A percentile compares a stretch with the other conserved stretches of the same genome.
Conservation (phyloP, 2,113 vertebrate species). For the Nettapus auritus region DNA sequence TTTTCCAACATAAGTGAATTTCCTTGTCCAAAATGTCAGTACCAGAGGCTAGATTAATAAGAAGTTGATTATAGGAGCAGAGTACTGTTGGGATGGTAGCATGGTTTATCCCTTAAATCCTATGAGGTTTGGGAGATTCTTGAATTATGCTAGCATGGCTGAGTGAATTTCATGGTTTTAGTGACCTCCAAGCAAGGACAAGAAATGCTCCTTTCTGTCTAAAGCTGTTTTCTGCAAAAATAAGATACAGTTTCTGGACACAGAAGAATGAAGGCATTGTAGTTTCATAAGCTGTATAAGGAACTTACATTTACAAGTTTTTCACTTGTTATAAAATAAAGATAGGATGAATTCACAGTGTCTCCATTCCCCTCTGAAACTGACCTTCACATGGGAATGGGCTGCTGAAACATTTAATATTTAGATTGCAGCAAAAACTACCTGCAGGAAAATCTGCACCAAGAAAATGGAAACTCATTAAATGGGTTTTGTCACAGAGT, state of each 20-base stretch:
- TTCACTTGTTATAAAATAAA: conserved; percentile 25
- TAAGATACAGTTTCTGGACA: conserved; percentile 29
- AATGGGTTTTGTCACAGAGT: not conserved
- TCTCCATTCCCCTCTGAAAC: conserved; percentile 33
- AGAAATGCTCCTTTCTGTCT: not conserved
- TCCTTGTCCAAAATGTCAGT: not conserved
- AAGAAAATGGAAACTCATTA: not conserved
- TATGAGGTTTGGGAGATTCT: not conserved
- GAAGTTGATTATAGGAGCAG: not conserved
- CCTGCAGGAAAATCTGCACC: conserved; percentile 8
- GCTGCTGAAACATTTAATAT: conserved; percentile 20
- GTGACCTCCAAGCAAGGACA: conserved; percentile 33
- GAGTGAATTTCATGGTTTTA: conserved; percentile 31
- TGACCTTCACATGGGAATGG: conserved; percentile 33
- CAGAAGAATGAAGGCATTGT: not conserved
- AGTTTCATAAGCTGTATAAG: conserved; percentile 18
- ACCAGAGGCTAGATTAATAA: not conserved
- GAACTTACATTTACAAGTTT: conserved; percentile 46
- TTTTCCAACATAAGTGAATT: not conserved
- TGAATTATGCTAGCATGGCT: not conserved
- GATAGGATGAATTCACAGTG: conserved; percentile 58
- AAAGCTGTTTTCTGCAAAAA: conserved; percentile 5
- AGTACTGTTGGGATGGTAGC: not conserved
- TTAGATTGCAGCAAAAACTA: not conserved
- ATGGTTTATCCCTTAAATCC: not conserved